A percentile compares a stretch with the other conserved stretches of the same genome.
Evolutionary conservation across 2,113 vertebrate genomes (phyloP).

Genomic region (Macroglossus sobrinus): DNA sequence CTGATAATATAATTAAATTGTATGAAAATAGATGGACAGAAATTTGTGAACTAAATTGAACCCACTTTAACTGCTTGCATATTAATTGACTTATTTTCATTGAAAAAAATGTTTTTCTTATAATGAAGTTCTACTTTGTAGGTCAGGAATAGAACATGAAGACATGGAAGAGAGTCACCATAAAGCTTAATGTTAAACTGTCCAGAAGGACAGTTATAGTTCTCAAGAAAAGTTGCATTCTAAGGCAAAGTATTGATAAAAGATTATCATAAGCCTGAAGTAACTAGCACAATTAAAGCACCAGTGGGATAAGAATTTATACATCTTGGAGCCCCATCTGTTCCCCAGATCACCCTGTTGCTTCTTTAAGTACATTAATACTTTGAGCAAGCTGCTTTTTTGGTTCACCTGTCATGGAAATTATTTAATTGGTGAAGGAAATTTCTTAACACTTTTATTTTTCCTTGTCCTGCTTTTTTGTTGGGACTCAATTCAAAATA

Average conservation of each 20-base stretch:
- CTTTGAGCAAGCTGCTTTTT: conserved; percentile 64
- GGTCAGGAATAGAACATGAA: conserved; percentile 2
- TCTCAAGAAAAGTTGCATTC: conserved; percentile 29
- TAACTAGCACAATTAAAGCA: conserved; percentile 56
- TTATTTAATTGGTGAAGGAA: conserved; percentile 74
- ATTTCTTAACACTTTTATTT: conserved; percentile 73
- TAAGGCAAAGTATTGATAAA: conserved; percentile 48
- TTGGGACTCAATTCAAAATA: conserved; percentile 76
- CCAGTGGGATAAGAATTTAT: conserved; percentile 55
- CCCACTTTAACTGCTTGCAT: neutral
- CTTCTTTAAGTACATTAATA: conserved; percentile 63
- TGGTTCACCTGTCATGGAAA: conserved; percentile 72
- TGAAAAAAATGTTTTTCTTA: neutral
- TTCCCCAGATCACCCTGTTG: conserved; percentile 71
- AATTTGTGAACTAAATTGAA: conserved; percentile 16
- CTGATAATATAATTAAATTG: conserved; percentile 22
- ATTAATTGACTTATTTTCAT: conserved; percentile 35
- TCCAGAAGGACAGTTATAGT: conserved; percentile 19
- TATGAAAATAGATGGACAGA: conserved; percentile 13
- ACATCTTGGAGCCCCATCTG: conserved; percentile 72
- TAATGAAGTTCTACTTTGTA: conserved; percentile 25
- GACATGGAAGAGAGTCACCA: neutral
- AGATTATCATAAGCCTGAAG: conserved; percentile 36
- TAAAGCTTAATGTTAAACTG: conserved; percentile 24
- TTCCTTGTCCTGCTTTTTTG: conserved; percentile 75